A percentile compares a stretch with the other conserved stretches of the same genome.
Evolutionary conservation across 2,113 vertebrate genomes (phyloP).

Genomic region (Pseudorhombus dupliciocellatus): DNA sequence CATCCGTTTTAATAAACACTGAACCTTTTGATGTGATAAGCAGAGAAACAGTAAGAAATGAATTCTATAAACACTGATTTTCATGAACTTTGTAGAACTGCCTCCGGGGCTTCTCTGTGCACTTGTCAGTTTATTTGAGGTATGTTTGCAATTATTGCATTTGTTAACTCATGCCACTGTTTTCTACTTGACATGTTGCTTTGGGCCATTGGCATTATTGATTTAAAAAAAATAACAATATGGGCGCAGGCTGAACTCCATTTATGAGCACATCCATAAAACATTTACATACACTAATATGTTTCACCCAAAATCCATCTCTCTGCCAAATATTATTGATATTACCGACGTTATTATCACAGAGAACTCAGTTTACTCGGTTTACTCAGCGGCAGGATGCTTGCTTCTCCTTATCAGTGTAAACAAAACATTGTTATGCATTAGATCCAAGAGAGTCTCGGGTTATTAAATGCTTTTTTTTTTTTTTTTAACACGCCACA

Average conservation of each 20-base stretch:
- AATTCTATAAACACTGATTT: constrained; percentile 69
- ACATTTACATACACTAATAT: constrained; percentile 71
- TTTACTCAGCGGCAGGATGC: constrained; percentile 42
- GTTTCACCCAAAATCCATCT: constrained; percentile 43
- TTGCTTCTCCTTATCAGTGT: constrained; percentile 15
- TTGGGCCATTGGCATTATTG: constrained; percentile 74
- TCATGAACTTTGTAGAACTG: constrained; percentile 69
- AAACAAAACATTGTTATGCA: constrained; percentile 44
- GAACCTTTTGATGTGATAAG: constrained; percentile 60
- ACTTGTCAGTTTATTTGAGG: constrained; percentile 77
- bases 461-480: constrained; percentile 38
- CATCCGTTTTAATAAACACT: constrained; percentile 61
- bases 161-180: constrained; percentile 71
- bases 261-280: constrained; percentile 67
- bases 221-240: constrained; percentile 76
- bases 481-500: constrained; percentile 33
- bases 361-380: constrained; percentile 39
- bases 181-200: constrained; percentile 72
- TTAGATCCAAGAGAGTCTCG: constrained; percentile 16
- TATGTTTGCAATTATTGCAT: constrained; percentile 79
- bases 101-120: constrained; percentile 52
- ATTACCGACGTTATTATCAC: constrained; percentile 59
- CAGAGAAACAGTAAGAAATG: constrained; percentile 49
- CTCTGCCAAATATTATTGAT: constrained; percentile 61
- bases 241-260: constrained; percentile 53